Conservation (phyloP, 2,113 vertebrate species). For the Vicugna pacos region DNA sequence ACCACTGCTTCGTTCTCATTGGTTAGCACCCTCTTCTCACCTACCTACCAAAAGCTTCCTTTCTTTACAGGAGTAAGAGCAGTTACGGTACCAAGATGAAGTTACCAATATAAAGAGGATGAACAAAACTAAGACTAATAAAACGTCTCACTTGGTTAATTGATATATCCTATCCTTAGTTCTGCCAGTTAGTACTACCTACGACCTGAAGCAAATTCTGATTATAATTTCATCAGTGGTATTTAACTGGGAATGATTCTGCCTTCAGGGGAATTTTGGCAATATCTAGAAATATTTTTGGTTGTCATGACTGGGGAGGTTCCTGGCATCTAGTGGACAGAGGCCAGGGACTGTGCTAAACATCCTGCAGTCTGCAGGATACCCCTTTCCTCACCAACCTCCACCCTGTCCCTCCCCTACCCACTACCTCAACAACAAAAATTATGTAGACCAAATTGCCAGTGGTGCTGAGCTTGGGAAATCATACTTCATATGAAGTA, state of each 20-base stretch:
- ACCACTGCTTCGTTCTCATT: background rate
- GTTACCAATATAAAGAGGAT: background rate
- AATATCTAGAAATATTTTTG: background rate
- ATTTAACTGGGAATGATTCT: background rate
- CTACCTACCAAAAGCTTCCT: background rate
- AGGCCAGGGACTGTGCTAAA: background rate
- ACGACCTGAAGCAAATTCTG: background rate
- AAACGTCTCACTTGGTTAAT: background rate
- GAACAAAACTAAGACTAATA: background rate
- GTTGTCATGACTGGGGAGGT: background rate
- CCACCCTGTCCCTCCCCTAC: accelerated
- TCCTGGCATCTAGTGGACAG: background rate
- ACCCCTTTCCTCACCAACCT: accelerated
- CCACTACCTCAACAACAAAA: background rate
- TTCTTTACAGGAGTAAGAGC: background rate
- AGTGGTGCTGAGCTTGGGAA: background rate
- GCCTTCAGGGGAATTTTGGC: background rate
- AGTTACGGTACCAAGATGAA: background rate
- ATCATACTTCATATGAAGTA: background rate
- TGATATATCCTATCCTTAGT: background rate
- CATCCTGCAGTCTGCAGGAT: background rate
- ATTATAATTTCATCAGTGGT: background rate
- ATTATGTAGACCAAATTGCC: background rate
- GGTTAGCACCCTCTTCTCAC: background rate
- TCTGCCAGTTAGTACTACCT: background rate